Percentiles rank a stretch among this genome's conserved stretches.
Conservation (phyloP, 1,140 invertebrate species). For the Papilio polytes region DNA sequence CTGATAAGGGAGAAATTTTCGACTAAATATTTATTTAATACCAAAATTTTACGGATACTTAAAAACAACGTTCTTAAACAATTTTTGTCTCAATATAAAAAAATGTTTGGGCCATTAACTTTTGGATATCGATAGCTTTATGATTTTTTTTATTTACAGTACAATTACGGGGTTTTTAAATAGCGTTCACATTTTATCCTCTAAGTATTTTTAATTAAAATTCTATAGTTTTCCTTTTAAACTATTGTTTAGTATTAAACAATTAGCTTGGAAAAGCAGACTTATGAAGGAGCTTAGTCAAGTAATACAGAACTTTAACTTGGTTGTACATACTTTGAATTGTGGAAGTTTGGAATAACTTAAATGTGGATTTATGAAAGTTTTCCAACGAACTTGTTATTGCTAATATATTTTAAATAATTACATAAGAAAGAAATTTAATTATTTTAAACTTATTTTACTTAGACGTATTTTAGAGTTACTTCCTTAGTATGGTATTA, state of each 20-base stretch:
- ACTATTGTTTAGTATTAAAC: constrained; percentile 1
- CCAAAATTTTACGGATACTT: no score
- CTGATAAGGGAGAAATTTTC: not conserved
- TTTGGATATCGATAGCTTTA: no score
- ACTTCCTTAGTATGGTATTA: not conserved
- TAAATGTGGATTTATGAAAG: constrained; percentile 8
- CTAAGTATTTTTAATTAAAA: not conserved
- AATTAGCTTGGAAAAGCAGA: not conserved
- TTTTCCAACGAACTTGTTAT: not conserved
- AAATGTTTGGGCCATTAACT: no score
- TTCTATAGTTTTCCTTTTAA: not conserved
- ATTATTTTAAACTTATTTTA: no score
- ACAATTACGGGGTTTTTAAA: not conserved
- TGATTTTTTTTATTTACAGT: no score
- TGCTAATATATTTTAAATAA: not conserved
- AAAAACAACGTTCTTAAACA: no score
- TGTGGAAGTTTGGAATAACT: constrained; percentile 16
- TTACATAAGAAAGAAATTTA: no score
- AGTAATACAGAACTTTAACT: not conserved
- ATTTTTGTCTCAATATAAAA: not conserved
- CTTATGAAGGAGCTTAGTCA: constrained; percentile 2
- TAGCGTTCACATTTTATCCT: no score
- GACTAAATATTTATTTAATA: not conserved
- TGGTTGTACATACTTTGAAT: not conserved
- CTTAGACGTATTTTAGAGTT: not conserved